Conservation (phyloP, 2,113 vertebrate species). For the Dasypus novemcinctus region DNA sequence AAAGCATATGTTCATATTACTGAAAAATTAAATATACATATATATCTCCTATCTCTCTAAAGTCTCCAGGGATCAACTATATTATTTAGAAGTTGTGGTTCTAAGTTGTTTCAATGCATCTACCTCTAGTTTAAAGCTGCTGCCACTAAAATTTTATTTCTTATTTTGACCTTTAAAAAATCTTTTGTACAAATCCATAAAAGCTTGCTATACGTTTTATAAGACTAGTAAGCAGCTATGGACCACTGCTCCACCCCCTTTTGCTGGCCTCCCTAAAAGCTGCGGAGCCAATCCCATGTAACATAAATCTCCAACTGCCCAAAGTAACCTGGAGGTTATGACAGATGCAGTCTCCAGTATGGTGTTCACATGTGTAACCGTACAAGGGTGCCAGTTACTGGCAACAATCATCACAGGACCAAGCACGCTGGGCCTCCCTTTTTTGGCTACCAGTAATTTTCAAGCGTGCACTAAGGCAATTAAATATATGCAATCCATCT, state of each 20-base stretch:
- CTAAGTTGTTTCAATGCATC: not conserved
- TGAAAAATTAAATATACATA: not conserved
- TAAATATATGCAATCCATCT: not conserved
- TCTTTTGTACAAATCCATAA: not conserved
- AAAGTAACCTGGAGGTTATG: not conserved
- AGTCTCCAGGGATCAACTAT: not conserved
- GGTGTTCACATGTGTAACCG: not conserved
- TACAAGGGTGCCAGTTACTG: not conserved
- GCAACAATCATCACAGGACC: not conserved
- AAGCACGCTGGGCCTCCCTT: not conserved
- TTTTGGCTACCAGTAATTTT: not conserved
- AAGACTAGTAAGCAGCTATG: conserved; percentile 20
- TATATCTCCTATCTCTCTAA: not conserved
- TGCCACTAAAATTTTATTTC: conserved; percentile 12
- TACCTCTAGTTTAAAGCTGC: conserved; percentile 32
- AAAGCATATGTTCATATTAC: not conserved
- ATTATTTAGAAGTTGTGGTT: not conserved
- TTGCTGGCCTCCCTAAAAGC: not conserved
- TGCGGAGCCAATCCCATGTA: rapidly evolving
- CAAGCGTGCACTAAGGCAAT: not conserved
- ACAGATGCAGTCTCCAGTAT: rapidly evolving
- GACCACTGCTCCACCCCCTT: not conserved
- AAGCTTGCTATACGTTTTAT: conserved; percentile 5
- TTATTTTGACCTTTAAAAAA: conserved; percentile 44
- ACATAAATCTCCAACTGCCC: not conserved